Conservation (phyloP, 2,888 invertebrate species). For the Trypoxylon attenuatum region DNA sequence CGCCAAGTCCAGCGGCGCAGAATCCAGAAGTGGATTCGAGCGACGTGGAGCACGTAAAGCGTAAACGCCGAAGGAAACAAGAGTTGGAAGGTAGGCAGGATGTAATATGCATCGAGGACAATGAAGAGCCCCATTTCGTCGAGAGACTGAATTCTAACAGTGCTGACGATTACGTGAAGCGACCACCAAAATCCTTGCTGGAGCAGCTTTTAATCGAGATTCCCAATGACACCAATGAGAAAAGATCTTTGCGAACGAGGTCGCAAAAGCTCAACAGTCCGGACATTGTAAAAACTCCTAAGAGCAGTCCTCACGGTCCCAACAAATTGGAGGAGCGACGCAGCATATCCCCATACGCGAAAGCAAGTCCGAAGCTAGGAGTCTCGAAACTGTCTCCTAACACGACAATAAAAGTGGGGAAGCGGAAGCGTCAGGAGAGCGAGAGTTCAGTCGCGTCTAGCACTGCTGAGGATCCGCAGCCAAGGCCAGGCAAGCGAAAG, state of each 20-base stretch:
- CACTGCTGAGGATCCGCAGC: constrained; percentile 77
- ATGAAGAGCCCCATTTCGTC: constrained; percentile 67
- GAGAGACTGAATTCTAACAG: constrained; percentile 64
- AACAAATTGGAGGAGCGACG: constrained; percentile 69
- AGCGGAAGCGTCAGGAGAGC: constrained; percentile 87
- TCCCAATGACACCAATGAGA: constrained; percentile 79
- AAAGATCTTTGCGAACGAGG: constrained; percentile 73
- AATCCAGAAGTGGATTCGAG: constrained; percentile 67
- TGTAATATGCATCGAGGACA: constrained; percentile 72
- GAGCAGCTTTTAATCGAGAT: constrained; percentile 91
- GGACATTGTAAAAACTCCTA: constrained; percentile 69
- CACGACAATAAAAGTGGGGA: constrained; percentile 73
- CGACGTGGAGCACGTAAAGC: constrained; percentile 68
- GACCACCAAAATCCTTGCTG: constrained; percentile 77
- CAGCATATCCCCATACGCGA: constrained; percentile 73
- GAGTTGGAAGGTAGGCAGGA: constrained; percentile 72
- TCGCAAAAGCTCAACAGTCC: constrained; percentile 73
- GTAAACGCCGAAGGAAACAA: constrained; percentile 72
- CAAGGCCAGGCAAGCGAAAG: constrained; percentile 78
- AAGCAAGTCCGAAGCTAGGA: constrained; percentile 73
- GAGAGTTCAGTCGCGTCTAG: constrained; percentile 83
- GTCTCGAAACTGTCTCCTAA: constrained; percentile 63
- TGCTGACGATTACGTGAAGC: constrained; percentile 67
- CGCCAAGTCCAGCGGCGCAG: constrained; percentile 73
- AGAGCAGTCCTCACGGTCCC: constrained; percentile 70